Percentiles rank a stretch among this genome's conserved stretches.
These are phyloP conservation scores for Brienomyrus brachyistius DNA, from an alignment of 2,113 vertebrate genomes.

Conservation along the genomic window DNA sequence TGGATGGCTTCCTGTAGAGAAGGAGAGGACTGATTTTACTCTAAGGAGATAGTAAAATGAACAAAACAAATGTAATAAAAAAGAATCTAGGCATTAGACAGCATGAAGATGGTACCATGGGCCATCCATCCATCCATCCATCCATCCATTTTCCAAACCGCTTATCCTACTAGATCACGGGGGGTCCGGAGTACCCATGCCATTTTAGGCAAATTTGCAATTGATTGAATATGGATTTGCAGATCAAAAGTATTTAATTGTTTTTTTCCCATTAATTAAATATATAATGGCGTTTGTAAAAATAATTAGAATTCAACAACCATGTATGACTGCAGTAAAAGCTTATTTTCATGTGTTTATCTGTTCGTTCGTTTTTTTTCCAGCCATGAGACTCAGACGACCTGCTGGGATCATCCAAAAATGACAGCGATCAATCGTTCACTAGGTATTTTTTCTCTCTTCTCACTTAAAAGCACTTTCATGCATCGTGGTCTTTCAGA, in stretches of 20 bases:
- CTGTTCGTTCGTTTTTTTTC: conserved; percentile 14
- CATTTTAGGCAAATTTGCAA: not conserved
- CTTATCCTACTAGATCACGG: too few relatives aligned
- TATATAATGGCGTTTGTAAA: not conserved
- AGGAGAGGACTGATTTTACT: not conserved
- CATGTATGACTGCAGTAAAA: not conserved
- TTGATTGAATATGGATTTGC: not conserved
- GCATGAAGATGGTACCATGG: too few relatives aligned
- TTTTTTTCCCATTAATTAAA: not conserved
- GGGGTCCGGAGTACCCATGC: too few relatives aligned
- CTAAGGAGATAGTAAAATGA: not conserved
- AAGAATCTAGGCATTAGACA: not conserved
- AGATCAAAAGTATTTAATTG: not conserved
- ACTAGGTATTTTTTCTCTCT: conserved; percentile 55
- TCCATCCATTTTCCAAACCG: too few relatives aligned
- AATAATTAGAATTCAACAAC: not conserved
- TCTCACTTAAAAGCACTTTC: not conserved
- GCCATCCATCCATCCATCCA: too few relatives aligned
- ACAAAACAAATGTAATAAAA: not conserved
- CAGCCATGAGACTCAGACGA: conserved; percentile 77
- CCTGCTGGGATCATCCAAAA: conserved; percentile 81
- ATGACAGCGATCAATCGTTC: conserved; percentile 79
- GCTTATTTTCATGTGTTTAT: not conserved
- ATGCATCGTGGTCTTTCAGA: not conserved
- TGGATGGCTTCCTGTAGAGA: not conserved